Evolutionary conservation across 1,140 invertebrate genomes (phyloP), one percentile per base, ranked within the genome.

Genomic region (Lepidurus apus): DNA sequence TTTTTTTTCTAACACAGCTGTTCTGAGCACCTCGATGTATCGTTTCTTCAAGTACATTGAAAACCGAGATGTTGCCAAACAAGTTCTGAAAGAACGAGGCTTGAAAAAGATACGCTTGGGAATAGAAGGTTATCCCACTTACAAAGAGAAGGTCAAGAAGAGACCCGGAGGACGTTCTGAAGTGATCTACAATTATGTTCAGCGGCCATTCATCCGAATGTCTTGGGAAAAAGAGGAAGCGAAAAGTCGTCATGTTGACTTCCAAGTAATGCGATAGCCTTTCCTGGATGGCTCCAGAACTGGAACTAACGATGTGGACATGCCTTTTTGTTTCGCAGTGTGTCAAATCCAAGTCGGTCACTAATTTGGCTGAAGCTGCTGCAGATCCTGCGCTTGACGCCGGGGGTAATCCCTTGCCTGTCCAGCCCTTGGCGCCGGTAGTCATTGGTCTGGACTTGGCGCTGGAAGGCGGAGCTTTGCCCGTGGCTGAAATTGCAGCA

Each of bases 201-300:
- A 99, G 84, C 88, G 98, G n/a, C 98, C 98, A 0, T 99, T 99
- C 85, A 95, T 99, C 74, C 95, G 98, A 82, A 98, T 99, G 95
- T 99, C 97, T 0, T 99, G 98, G 98, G 98, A 99, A 85, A 99
- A 99, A 82, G 97, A 99, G 84, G 98, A 99, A 84, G 97, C 97
- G 0, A 98, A 98, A 83, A 98, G 95, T 85, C 90, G 98, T 7
- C 98, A 99, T 85, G 98, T 99, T 0, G 98, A 99, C 85, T 99
- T 99, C 85, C 90, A 91, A 85, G 87, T 87, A 81, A 81, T 26
- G 74, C 10, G 8, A n/a, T 78, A 21, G 11, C 8, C 42, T 78
- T 78, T 42, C 13, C n/a, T 47, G 7, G 34, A 13, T 13, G 34
- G 34, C 34, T 45, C 42, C 42, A 26, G 24, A 42, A 45, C 45